phyloP scores from a whole-genome alignment of 2,113 vertebrate genomes.

The Bubo blakistoni region DNA sequence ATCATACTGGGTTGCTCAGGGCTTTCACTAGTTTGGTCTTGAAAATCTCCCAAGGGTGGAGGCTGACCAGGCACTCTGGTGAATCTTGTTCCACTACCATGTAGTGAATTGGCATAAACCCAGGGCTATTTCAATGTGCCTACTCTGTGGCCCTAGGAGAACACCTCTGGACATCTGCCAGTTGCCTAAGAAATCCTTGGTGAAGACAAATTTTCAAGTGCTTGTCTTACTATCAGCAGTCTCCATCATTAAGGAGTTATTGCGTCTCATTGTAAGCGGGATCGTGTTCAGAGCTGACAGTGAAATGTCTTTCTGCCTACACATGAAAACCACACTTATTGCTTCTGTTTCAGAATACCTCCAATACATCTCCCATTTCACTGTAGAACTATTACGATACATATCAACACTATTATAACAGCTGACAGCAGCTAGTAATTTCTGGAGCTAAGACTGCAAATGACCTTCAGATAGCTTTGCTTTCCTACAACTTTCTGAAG shows the following conservation, averaged over 20 bases:
- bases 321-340: not conserved
- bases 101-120: not conserved
- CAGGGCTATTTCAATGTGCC: not conserved
- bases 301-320: not conserved
- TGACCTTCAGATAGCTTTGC: not conserved
- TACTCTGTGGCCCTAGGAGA: not conserved
- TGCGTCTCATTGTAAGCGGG: accelerated
- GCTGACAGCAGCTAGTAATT: not conserved
- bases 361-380: not conserved
- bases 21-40: not conserved
- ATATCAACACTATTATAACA: not conserved
- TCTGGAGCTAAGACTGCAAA: not conserved
- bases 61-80: not conserved
- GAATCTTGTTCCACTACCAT: not conserved
- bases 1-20: not conserved
- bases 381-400: not conserved
- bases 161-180: not conserved
- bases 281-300: not conserved
- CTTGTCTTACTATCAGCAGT: not conserved
- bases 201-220: not conserved
- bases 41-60: not conserved
- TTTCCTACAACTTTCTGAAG: not conserved
- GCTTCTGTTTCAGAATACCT: not conserved
- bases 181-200: not conserved
- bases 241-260: not conserved